Evolutionary conservation across 2,797 vertebrate genomes (phyloP).

Genomic region (Microctenopoma steveboyesi): DNA sequence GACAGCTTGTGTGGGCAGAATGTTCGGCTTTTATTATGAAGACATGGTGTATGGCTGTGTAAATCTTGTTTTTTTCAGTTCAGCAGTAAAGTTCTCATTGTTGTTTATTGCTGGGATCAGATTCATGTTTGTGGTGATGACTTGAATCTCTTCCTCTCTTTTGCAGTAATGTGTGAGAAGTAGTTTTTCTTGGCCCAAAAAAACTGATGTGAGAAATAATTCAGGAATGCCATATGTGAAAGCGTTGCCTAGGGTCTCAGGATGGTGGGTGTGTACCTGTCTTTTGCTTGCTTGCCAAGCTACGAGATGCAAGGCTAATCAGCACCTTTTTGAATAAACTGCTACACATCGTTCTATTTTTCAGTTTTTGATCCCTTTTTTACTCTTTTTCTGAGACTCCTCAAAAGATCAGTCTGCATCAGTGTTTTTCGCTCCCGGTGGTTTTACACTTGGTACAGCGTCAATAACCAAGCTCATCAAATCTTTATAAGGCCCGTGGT

Average conservation of each 20-base stretch:
- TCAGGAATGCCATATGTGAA: constrained; percentile 61
- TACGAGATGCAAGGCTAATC: constrained; percentile 39
- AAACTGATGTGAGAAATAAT: constrained; percentile 58
- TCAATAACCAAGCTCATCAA: constrained; percentile 37
- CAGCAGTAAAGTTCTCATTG: constrained; percentile 1
- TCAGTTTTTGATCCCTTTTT: not conserved
- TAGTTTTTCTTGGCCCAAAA: not conserved
- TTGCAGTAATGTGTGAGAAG: not conserved
- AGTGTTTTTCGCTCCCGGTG: not conserved
- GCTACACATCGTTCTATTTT: not conserved
- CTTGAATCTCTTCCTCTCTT: not conserved
- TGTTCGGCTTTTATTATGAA: not conserved
- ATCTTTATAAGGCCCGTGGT: constrained; percentile 23
- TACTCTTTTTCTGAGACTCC: not conserved
- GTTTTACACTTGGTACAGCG: constrained; percentile 15
- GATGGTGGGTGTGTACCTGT: not conserved
- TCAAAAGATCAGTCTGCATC: not conserved
- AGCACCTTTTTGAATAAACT: constrained; percentile 19
- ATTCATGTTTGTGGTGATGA: no score
- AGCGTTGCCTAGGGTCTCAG: constrained; percentile 28
- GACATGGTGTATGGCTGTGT: not conserved
- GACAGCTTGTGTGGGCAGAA: not conserved
- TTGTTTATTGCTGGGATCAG: not conserved
- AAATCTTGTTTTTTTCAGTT: constrained; percentile 2
- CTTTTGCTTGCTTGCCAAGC: constrained; percentile 16